Evolutionary conservation across 37 sponge, comb jelly and placozoan genomes (phyloP).

Genomic region (Diacarnus erythraeanus): DNA sequence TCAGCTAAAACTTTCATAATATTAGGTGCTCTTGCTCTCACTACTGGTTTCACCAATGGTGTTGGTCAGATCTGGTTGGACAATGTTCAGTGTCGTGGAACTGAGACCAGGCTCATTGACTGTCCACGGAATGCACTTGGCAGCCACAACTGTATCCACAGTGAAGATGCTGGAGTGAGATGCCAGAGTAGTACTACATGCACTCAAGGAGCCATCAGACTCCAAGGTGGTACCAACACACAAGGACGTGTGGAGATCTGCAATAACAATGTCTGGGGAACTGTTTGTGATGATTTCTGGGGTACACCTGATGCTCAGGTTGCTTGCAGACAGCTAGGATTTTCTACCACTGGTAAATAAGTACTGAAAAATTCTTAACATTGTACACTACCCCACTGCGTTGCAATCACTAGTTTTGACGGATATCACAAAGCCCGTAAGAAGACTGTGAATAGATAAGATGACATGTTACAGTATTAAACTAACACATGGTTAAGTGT

Average conservation of each 20-base stretch:
- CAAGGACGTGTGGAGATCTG: background rate
- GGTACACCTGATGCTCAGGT: background rate
- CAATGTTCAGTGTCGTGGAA: constrained; percentile 7
- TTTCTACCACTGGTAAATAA: background rate
- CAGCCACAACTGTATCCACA: background rate
- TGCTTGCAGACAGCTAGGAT: background rate
- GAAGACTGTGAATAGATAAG: too few species aligned
- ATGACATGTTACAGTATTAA: too few species aligned
- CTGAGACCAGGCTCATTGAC: constrained; percentile 10
- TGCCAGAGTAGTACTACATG: background rate
- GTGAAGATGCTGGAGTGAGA: constrained; percentile 21
- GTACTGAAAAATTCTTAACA: too few species aligned
- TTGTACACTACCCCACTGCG: too few species aligned
- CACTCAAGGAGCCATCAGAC: background rate
- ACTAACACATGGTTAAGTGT: too few species aligned
- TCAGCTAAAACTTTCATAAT: too few species aligned
- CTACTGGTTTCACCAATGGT: background rate
- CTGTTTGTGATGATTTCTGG: background rate
- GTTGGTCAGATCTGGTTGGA: constrained; percentile 18
- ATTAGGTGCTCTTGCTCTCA: background rate
- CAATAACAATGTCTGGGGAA: background rate
- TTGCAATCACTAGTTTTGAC: too few species aligned
- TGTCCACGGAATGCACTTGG: background rate
- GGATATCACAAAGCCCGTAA: too few species aligned
- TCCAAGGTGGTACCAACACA: background rate